A percentile compares a stretch with the other conserved stretches of the same genome.
These are phyloP conservation scores for Magallana angulata DNA, from an alignment of 1,140 invertebrate species.

Conservation along the genomic window DNA sequence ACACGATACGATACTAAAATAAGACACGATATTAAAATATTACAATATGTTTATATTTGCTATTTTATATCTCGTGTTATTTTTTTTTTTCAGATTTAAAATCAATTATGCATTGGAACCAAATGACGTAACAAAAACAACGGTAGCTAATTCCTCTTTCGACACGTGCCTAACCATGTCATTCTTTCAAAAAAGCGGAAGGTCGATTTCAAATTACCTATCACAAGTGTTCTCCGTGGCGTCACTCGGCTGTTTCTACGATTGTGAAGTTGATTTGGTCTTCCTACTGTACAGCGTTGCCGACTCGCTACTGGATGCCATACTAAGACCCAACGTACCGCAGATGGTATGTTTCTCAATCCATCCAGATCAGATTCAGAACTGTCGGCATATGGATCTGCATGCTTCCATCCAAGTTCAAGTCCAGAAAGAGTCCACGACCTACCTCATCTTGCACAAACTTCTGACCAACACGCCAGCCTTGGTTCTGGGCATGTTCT, in stretches of 20 bases:
- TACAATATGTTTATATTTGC: no score
- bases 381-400: constrained; percentile 59
- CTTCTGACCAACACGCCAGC: constrained; percentile 72
- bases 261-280: constrained; percentile 62
- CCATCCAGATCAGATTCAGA: constrained; percentile 58
- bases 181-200: background rate
- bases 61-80: no score
- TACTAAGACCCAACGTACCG: constrained; percentile 65
- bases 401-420: constrained; percentile 63
- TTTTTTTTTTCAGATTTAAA: background rate
- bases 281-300: constrained; percentile 64
- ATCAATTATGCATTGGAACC: background rate
- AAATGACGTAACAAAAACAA: background rate
- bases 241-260: constrained; percentile 56
- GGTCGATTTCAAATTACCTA: background rate
- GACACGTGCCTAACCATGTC: background rate
- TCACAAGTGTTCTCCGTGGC: constrained; percentile 26
- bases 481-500: constrained; percentile 71
- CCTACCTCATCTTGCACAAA: constrained; percentile 71
- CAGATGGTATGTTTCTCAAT: constrained; percentile 68
- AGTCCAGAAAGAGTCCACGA: constrained; percentile 69
- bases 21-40: no score
- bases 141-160: no score
- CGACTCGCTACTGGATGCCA: constrained; percentile 63
- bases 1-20: no score